A percentile compares a stretch with the other conserved stretches of the same genome.
phyloP scores from a whole-genome alignment of 2,797 vertebrate genomes.

The Malurus leucopterus region DNA sequence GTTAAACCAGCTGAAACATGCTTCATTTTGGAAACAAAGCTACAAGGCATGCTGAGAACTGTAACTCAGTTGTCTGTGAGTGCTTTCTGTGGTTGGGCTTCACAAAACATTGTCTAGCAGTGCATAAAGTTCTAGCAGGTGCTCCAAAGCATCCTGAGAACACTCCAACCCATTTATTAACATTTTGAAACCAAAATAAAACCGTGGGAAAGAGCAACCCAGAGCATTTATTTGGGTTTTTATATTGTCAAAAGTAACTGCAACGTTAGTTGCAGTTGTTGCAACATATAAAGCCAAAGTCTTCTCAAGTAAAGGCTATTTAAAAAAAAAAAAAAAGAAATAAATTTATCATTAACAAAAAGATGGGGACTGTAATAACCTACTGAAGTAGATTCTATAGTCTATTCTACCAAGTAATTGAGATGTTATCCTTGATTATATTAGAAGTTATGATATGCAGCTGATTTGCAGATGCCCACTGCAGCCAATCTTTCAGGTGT shows the following conservation, averaged over 20 bases:
- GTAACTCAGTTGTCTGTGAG: background rate
- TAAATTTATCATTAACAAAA: background rate
- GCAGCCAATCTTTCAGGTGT: background rate
- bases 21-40: background rate
- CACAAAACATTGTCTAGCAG: background rate
- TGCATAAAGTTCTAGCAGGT: background rate
- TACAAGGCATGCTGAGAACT: background rate
- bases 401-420: background rate
- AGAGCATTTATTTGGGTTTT: background rate
- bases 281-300: background rate
- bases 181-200: background rate
- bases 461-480: background rate
- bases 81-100: background rate
- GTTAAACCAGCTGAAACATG: background rate
- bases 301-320: background rate
- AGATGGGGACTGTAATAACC: background rate
- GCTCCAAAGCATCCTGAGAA: background rate
- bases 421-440: background rate
- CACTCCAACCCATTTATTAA: background rate
- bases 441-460: background rate
- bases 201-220: background rate
- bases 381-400: background rate
- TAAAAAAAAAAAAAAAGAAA: background rate
- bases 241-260: background rate
- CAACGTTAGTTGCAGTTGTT: background rate